Base-by-base conservation (phyloP, 2,113 vertebrate species). In the Gambusia affinis region DNA sequence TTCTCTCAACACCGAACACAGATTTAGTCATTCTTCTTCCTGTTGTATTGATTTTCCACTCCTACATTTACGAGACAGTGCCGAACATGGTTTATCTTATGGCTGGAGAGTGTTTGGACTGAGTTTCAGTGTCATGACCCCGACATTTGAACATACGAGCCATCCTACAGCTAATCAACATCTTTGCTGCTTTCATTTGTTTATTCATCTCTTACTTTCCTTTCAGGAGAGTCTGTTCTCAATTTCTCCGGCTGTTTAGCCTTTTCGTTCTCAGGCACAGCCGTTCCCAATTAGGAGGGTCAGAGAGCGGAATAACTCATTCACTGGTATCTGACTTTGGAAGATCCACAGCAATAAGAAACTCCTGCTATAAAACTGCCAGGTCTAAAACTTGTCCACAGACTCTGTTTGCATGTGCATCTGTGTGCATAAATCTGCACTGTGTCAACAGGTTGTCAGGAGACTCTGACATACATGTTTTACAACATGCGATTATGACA, bases 281-380 rank as follows among this genome's bases (percentile, higher is more conserved):
- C 91, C 90, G 75, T 89, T 95, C 90, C 90, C 91, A 94, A 94
- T 94, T 94, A 95, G 86, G 84, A 86, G 87, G 90, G 91, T 91
- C 91, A 91, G 78, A 87, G 88, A 89, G 89, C 81, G 47, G 86
- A 93, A 92, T 91, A 93, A 92, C 83, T 91, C 80, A 72, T 80
- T 80, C 90, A 87, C 88, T 85, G 90, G 88, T 91, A 91, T 92
- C 86, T 91, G 85, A 81, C 81, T 84, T 90, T 91, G 87, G 82
- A 89, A 81, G 87, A 90, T 85, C 78, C 79, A 79, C 83, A 84
- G 87, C 84, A 88, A 85, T 72, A 74, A 87, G 75, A 88, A 91
- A 90, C 86, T 86, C 67, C 79, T 24, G 80, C 87, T 80, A 24
- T 67, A 79, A 79, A n/a, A 47, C 28, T 15, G 75, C 76, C 42